Base-by-base conservation (phyloP, 2,113 vertebrate genomes). In the Sporophila hypoxantha region DNA sequence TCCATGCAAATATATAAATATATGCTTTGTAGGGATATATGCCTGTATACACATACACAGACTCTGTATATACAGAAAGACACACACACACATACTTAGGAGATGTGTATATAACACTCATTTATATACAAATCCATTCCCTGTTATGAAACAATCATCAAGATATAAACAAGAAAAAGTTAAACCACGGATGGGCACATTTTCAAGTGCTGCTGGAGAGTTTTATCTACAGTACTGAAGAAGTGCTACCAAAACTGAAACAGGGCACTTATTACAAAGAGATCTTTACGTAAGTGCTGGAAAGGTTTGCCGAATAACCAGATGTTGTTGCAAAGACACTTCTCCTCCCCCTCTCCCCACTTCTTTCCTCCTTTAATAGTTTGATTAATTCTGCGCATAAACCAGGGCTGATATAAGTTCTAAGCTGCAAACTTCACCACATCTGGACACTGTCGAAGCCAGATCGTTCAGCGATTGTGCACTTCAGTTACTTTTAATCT, bases 81-180 rank as follows among this genome's bases (percentile, higher is more conserved):
- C 62, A 83, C 60, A 69, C 68, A 73, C 68, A 75, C 89, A 88
- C 79, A 20, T 92, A 93, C 80, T 90, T 87, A 81, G 65, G 62
- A 85, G 78, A 95, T 83, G 77, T 78, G 44, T 85, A 85, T 89
- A 66, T 93, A 90, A 57, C 76, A 55, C 88, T 92, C 80, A 76
- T 57, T 93, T 83, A 94, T 91, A 93, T 13, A 93, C 94, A 94
- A 84, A 91, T 92, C 90, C 87, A 81, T 88, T 89, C 76, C 78
- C 46, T 69, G 71, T 82, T 92, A 77, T 71, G 77, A 93, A 95
- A 82, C 69, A 75, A 94, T 91, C 87, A 91, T 74, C 53, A 66
- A 87, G 92, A 94, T 79, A 93, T 94, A 95, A 95, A 94, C 88
- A 94, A 89, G 79, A 82, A 70, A 88, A 89, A 86, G 82, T 91